Conservation (phyloP, 1,140 invertebrate species). For the Anagrus nilaparvatae region DNA sequence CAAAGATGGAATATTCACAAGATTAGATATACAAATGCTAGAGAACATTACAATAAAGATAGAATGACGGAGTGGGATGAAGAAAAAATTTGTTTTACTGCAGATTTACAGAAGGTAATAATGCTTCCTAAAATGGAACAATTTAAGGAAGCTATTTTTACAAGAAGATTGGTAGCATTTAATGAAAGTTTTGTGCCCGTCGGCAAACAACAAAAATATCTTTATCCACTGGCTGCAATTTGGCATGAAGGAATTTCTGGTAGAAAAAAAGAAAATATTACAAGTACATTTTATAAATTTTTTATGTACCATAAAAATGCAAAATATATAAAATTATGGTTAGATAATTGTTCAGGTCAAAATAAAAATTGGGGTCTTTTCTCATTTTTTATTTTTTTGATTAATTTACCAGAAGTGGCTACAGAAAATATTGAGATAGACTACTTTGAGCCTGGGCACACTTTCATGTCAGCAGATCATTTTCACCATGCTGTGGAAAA, state of each 20-base stretch:
- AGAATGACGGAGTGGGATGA: background rate
- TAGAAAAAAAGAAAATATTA: conserved; percentile 19
- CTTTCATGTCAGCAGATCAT: conserved; percentile 22
- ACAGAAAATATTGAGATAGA: conserved; percentile 17
- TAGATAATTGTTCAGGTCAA: no score
- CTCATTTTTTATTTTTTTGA: conserved; percentile 17
- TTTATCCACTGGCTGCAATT: no score
- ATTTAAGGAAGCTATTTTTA: no score
- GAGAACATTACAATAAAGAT: conserved; percentile 12
- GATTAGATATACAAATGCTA: conserved; percentile 7
- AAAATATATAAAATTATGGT: no score
- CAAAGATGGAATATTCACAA: conserved; percentile 11
- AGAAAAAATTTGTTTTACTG: conserved; percentile 22
- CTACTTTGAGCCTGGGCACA: conserved; percentile 26
- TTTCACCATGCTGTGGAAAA: conserved; percentile 26
- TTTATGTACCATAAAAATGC: conserved; percentile 20
- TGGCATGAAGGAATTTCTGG: no score
- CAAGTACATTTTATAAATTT: conserved; percentile 14
- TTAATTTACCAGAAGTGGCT: conserved; percentile 16
- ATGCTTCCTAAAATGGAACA: no score
- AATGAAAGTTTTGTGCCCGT: conserved; percentile 19
- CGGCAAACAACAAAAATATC: conserved; percentile 7
- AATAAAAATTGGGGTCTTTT: conserved; percentile 28
- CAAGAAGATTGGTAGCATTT: conserved; percentile 11
- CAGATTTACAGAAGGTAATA: conserved; percentile 17